These are phyloP conservation scores for Chrysocyon brachyurus DNA, from an alignment of 2,797 vertebrate genomes.

Conservation along the genomic window DNA sequence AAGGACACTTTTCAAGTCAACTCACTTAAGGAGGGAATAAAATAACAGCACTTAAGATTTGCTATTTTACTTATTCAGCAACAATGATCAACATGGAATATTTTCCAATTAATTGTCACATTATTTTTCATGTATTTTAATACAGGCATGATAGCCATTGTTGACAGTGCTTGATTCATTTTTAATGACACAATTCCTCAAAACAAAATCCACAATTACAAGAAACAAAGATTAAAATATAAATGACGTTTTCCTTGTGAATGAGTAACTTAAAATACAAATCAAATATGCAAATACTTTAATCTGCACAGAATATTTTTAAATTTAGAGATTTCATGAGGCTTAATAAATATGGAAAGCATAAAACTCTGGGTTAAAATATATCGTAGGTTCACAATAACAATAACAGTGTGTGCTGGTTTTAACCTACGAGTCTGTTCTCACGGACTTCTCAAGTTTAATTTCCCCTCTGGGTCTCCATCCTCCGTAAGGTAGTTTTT, in stretches of 20 bases:
- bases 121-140: slow-evolving; percentile 43
- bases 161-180: background rate
- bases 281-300: slow-evolving; percentile 1
- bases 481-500: background rate
- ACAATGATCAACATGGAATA: background rate
- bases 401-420: background rate
- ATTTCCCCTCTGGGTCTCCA: background rate
- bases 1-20: background rate
- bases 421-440: background rate
- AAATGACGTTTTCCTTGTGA: background rate
- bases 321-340: background rate
- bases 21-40: background rate
- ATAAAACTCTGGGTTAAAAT: background rate
- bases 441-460: background rate
- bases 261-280: background rate
- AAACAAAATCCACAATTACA: slow-evolving; percentile 30
- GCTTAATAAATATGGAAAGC: background rate
- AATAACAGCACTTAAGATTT: background rate
- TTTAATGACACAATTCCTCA: slow-evolving; percentile 58
- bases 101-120: slow-evolving; percentile 5
- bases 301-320: background rate
- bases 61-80: background rate
- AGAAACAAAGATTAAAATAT: slow-evolving; percentile 20
- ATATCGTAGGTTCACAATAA: background rate
- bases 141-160: background rate